phyloP scores from a whole-genome alignment of 2,888 invertebrate species.

The Leptopilina drosophilae region DNA sequence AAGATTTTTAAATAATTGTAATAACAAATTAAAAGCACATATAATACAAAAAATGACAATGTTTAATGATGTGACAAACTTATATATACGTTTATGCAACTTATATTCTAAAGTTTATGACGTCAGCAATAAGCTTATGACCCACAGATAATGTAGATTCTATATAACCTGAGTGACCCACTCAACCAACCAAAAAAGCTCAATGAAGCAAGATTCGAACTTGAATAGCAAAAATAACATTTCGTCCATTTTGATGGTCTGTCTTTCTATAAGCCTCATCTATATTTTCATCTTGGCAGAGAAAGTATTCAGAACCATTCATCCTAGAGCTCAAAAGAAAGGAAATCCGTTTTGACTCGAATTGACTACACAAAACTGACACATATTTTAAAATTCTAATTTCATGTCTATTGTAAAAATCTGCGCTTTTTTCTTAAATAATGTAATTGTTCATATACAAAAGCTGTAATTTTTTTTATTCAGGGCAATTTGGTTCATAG shows the following conservation, averaged over 20 bases:
- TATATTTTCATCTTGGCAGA: conserved; percentile 5
- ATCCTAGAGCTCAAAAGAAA: not conserved
- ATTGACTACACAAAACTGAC: not conserved
- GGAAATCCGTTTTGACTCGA: conserved; percentile 8
- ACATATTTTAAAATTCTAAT: not conserved
- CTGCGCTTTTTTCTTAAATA: too few relatives aligned
- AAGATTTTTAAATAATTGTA: too few relatives aligned
- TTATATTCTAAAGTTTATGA: conserved; percentile 33
- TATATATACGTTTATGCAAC: conserved; percentile 1
- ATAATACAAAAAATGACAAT: not conserved
- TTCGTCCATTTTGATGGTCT: conserved; percentile 19
- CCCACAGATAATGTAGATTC: conserved; percentile 44
- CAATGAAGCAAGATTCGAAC: conserved; percentile 10
- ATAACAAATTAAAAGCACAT: not conserved
- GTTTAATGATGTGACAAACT: not conserved
- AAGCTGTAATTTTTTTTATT: too few relatives aligned
- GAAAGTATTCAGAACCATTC: conserved; percentile 9
- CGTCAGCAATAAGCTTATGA: conserved; percentile 43
- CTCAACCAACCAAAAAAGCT: conserved; percentile 25
- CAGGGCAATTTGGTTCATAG: too few relatives aligned
- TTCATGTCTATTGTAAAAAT: not conserved
- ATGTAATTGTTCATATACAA: too few relatives aligned
- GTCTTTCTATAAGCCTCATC: conserved; percentile 13
- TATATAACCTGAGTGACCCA: conserved; percentile 10
- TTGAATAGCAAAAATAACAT: conserved; percentile 32